phyloP scores from a whole-genome alignment of 2,113 vertebrate genomes.

The Nesoenas mayeri region DNA sequence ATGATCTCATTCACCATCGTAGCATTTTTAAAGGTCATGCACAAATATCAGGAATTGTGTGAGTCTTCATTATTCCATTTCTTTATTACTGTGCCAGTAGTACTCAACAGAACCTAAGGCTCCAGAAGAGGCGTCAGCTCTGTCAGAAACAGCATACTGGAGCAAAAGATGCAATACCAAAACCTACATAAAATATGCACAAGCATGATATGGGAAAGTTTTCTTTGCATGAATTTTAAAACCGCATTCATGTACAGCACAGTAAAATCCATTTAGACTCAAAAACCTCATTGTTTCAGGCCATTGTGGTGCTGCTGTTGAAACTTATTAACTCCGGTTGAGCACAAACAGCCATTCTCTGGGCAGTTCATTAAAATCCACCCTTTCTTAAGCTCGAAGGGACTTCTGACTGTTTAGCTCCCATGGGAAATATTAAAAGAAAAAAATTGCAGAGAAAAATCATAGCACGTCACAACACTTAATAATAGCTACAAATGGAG shows the following conservation, averaged over 20 bases:
- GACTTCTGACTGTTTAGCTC: constrained; percentile 7
- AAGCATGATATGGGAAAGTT: constrained; percentile 4
- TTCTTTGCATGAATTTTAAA: constrained; percentile 21
- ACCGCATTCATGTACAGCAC: background rate
- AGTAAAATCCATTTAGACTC: constrained; percentile 19
- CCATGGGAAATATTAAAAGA: constrained; percentile 31
- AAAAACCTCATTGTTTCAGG: constrained; percentile 19
- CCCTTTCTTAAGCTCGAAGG: constrained; percentile 10
- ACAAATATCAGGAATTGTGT: background rate
- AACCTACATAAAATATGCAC: background rate
- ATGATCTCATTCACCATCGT: accelerated
- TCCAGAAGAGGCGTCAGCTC: background rate
- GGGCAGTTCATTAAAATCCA: constrained; percentile 51
- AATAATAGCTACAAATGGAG: constrained; percentile 58
- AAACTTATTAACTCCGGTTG: constrained; percentile 45
- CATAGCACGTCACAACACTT: constrained; percentile 57
- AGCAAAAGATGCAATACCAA: background rate
- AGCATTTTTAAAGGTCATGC: background rate
- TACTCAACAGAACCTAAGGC: background rate
- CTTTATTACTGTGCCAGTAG: background rate
- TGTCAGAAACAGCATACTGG: background rate
- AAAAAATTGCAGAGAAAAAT: constrained; percentile 8
- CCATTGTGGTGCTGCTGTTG: constrained; percentile 4
- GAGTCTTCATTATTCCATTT: background rate
- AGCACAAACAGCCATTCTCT: constrained; percentile 30